A percentile compares a stretch with the other conserved stretches of the same genome.
phyloP scores from a whole-genome alignment of 2,797 vertebrate species.

The Xenentodon cancila region DNA sequence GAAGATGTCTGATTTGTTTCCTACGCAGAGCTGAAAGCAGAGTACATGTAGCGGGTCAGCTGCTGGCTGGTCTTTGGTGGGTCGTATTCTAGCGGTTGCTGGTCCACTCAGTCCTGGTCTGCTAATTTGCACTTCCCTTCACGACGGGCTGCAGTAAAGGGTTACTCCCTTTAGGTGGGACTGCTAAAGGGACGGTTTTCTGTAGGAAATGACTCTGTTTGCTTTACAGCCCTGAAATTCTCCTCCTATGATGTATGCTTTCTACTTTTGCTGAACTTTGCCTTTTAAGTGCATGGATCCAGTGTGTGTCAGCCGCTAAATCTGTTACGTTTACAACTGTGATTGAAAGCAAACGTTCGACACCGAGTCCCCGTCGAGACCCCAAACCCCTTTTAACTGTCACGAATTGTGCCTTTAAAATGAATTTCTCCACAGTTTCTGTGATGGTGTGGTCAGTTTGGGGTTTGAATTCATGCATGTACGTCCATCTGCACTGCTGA shows the following conservation, averaged over 20 bases:
- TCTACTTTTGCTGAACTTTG: constrained; percentile 11
- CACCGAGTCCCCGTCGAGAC: too few species aligned
- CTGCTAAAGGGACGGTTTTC: constrained; percentile 17
- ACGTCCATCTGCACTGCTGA: too few species aligned
- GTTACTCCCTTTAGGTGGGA: constrained; percentile 71
- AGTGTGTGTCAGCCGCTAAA: too few species aligned
- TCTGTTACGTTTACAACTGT: constrained; percentile 17
- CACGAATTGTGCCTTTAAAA: too few species aligned
- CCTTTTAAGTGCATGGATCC: constrained; percentile 1
- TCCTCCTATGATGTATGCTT: constrained; percentile 28
- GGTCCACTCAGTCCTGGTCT: too few species aligned
- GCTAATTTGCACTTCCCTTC: constrained; percentile 45
- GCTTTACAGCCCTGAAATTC: constrained; percentile 16
- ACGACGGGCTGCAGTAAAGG: constrained; percentile 26
- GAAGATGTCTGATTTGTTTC: constrained; percentile 44
- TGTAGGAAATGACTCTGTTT: background rate
- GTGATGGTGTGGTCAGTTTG: too few species aligned
- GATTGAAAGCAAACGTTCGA: too few species aligned
- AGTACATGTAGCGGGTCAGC: constrained; percentile 36
- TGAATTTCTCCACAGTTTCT: too few species aligned
- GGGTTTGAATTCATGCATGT: too few species aligned
- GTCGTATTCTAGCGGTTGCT: too few species aligned
- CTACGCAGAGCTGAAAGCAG: constrained; percentile 21
- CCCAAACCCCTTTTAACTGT: too few species aligned
- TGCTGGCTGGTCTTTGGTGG: constrained; percentile 34